Conservation (phyloP, 2,888 invertebrate genomes). For the Rhagophthalmus giganteus region DNA sequence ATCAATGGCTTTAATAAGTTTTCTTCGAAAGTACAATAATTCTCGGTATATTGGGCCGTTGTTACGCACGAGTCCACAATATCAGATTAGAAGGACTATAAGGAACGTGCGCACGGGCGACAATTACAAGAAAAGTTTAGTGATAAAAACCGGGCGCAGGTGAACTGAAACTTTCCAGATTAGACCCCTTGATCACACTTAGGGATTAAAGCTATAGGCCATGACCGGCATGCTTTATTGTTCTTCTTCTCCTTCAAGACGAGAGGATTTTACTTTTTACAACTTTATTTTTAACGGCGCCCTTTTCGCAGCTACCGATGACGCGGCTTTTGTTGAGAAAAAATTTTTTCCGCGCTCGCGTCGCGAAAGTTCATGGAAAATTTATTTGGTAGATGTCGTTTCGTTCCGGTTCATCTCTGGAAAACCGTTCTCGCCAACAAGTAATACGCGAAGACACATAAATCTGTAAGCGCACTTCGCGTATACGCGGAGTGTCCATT, state of each 20-base stretch:
- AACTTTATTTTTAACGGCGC: background rate
- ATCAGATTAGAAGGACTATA: slow-evolving; percentile 25
- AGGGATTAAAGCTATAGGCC: slow-evolving; percentile 33
- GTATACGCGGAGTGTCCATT: too few species aligned
- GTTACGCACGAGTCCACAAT: slow-evolving; percentile 22
- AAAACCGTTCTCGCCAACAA: too few species aligned
- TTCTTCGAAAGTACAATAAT: slow-evolving; percentile 23
- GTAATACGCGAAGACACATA: too few species aligned
- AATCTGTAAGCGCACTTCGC: too few species aligned
- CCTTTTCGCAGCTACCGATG: background rate
- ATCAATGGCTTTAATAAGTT: slow-evolving; percentile 25
- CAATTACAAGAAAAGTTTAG: slow-evolving; percentile 36
- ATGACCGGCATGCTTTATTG: slow-evolving; percentile 35
- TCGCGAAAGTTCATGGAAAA: too few species aligned
- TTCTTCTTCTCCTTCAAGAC: slow-evolving; percentile 26
- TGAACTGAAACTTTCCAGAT: slow-evolving; percentile 35
- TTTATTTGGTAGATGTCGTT: too few species aligned
- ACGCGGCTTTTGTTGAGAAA: too few species aligned
- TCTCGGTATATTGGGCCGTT: slow-evolving; percentile 19
- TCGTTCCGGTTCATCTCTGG: too few species aligned
- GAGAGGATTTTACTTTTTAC: background rate
- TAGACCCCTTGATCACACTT: slow-evolving; percentile 33
- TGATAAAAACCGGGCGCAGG: slow-evolving; percentile 35
- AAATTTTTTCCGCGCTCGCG: too few species aligned
- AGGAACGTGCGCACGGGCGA: slow-evolving; percentile 26